phyloP scores from a whole-genome alignment of 2,113 vertebrate species.

The Dolichotis patagonum region DNA sequence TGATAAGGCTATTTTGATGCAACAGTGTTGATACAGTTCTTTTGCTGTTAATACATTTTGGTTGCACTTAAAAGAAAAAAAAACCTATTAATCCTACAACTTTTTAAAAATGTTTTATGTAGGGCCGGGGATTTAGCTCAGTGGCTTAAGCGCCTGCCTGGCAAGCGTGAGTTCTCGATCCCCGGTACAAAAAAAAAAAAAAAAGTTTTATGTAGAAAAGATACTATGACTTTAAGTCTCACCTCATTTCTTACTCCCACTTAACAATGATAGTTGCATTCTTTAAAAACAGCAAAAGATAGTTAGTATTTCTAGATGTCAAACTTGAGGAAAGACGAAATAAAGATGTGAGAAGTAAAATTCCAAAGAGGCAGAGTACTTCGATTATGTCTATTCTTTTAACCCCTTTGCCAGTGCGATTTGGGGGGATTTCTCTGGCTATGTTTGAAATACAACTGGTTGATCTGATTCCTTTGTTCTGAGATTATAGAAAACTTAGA shows the following conservation, averaged over 20 bases:
- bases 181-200: too few species aligned
- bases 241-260: background rate
- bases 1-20: background rate
- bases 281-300: slow-evolving; percentile 21
- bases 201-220: background rate
- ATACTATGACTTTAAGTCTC: background rate
- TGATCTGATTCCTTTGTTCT: background rate
- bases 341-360: background rate
- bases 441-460: background rate
- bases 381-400: background rate
- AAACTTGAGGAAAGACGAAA: background rate
- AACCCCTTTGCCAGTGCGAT: background rate
- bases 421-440: background rate
- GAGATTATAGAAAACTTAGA: background rate
- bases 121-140: too few species aligned
- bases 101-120: background rate
- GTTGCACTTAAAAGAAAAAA: background rate
- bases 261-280: background rate
- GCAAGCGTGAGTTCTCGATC: too few species aligned
- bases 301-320: background rate
- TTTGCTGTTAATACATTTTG: slow-evolving; percentile 32
- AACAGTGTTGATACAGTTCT: background rate
- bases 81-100: background rate
- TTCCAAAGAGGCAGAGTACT: background rate
- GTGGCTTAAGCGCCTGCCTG: too few species aligned